Base-by-base conservation (phyloP, 2,888 invertebrate genomes). In the Hirtodrosophila trivittata region DNA sequence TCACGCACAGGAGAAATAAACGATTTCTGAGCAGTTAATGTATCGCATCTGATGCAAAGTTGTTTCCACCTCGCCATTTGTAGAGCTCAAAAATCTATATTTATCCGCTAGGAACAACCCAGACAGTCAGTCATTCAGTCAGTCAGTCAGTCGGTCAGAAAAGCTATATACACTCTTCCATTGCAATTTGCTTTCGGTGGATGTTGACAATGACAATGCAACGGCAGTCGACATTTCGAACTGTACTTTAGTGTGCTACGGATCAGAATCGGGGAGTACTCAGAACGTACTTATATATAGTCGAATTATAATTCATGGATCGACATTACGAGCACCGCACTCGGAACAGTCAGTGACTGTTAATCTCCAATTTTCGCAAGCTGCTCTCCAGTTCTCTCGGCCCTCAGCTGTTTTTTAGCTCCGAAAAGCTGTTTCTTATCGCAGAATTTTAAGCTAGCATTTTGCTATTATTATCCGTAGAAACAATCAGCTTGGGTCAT, bases 71-170 rank as follows among this genome's bases (percentile, higher is more conserved):
- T 42, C 39, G 46, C 39, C 58, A 76, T 49, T 64, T 58, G 38
- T 28, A 58, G 41, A 46, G 35, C 65, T 54, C 56, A 5, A 59
- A 66, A 69, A 75, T 80, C 65, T 83, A 75, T 80, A 83, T 80
- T 76, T 83, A 72, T 76, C 67, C 64, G 49, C 51, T 32, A 35
- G 30, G 51, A 58, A 64, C 30, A 54, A 50, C 33, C 14, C 30
- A 38, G 35, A 16, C 47, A 25, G n/a, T n/a, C n/a, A n/a, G n/a
- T n/a, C n/a, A n/a, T n/a, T n/a, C n/a, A n/a, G n/a, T n/a, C n/a
- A n/a, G n/a, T n/a, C n/a, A n/a, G n/a, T n/a, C n/a, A n/a, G n/a
- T n/a, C n/a, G n/a, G n/a, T 5, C 18, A 2, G 3, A 21, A 21
- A 21, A 21, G 3, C 18, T 21, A 21, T n/a, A n/a, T n/a, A 28